Evolutionary conservation across 1,140 invertebrate genomes (phyloP), one percentile per base, ranked within the genome.

Genomic region (Drosophila persimilis): DNA sequence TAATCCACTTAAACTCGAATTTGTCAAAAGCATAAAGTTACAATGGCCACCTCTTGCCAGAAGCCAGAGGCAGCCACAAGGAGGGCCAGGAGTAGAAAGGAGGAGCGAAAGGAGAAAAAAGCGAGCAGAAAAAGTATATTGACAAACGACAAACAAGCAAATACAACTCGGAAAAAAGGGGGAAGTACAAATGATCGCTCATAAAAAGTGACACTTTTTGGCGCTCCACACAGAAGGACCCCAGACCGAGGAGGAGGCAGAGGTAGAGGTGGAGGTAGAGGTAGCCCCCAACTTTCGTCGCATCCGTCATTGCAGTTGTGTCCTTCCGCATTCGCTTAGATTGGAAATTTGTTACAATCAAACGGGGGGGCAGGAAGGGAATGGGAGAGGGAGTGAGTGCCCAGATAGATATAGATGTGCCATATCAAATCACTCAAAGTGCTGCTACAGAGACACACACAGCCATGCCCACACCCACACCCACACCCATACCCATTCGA

Each of bases 401-500:
- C 11, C 11, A 45, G 15, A 50, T 43, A 44, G 61, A 74, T 65
- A 66, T 67, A 56, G 77, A 75, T 63, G 70, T 74, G 80, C 65
- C 76, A 85, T 75, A 86, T 86, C 81, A 69, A 86, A 86, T 86
- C 81, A 86, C 77, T 86, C 84, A 88, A 88, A 83, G 75, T 88
- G 84, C 70, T 65, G 75, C 55, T 71, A 46, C 72, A 75, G 75
- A 74, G 75, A 84, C 75, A 83, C 59, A 71, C 61, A 50, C 9
- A 8, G 31, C 31, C 6, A 35, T 2, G 9, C 7, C 29, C 29
- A 31, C 6, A 8, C 7, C 8, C 29, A 31, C 2, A 3, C 3
- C 31, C 1, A 3, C 8, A 9, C 2, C 31, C 62, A 79, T 65
- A 79, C 70, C 70, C 54, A 73, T 63, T 78, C 46, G 77, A 86